Evolutionary conservation across 1,140 invertebrate genomes (phyloP), one percentile per base, ranked within the genome.

Genomic region (Lepidurus apus): DNA sequence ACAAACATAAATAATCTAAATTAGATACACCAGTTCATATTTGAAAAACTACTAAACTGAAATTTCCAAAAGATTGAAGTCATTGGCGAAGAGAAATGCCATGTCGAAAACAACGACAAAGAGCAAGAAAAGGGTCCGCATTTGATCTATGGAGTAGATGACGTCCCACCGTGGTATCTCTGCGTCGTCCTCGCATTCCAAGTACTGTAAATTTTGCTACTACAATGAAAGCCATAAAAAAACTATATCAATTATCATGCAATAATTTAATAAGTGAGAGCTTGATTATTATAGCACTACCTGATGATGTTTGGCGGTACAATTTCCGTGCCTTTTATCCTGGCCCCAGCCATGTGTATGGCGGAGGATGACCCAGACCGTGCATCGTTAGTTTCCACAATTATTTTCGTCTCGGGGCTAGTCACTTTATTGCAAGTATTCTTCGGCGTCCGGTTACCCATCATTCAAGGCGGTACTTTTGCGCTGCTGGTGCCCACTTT

Each of bases 221-320:
- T 34, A 34, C 26, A 34, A 2, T 34, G 26, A 34, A 34, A 34
- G 26, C 1, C 26, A 34, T 34, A 34, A 34, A 34, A 34, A 34
- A 34, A 1, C 2, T 34, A 34, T 2, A 1, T n/a, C 26, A 34
- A 34, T 1, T 34, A 34, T 34, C 2, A 34, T 3, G 26, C 26
- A 34, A 42, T 17, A 43, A 42, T 7, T 9, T 75, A 75, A 75
- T 42, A 42, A 11, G 26, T 75, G 6, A 75, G 17, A 74, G 47
- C 42, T 77, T 42, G 10, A 76, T 73, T 77, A 21, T 43, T 81
- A 79, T 84, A 96, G 91, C 93, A 95, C 83, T 95, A 95, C 83
- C 84, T 95, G 78, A 94, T 93, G 0, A 94, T 95, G 92, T 93
- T 95, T 47, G 93, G 93, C 0, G 92, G 92, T 0, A 94, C 94